These are phyloP conservation scores for Yponomeuta cagnagella DNA, from an alignment of 2,888 invertebrate genomes.

Conservation along the genomic window DNA sequence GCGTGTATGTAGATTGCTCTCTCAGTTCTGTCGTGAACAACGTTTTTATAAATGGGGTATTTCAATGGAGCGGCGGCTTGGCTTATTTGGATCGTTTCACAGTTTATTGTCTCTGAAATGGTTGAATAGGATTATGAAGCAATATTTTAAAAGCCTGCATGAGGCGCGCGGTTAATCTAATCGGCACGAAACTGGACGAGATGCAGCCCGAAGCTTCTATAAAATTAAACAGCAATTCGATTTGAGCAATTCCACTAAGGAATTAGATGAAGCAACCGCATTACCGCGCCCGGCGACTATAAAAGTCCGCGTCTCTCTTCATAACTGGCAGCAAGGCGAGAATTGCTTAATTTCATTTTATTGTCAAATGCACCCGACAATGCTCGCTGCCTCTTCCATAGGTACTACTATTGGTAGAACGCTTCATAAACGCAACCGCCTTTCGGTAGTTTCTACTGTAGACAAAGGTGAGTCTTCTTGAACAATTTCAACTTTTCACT, in stretches of 20 bases:
- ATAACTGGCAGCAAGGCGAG: slow-evolving; percentile 31
- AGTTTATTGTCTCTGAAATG: not conserved
- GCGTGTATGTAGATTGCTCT: too few relatives aligned
- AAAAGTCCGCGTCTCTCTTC: slow-evolving; percentile 43
- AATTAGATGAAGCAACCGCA: slow-evolving; percentile 11
- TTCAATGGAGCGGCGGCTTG: too few relatives aligned
- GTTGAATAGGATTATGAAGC: not conserved
- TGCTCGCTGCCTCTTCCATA: slow-evolving; percentile 15
- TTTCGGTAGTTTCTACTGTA: not conserved
- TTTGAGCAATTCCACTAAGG: slow-evolving; percentile 9
- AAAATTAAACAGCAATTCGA: slow-evolving; percentile 9
- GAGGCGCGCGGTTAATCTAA: not conserved
- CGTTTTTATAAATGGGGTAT: too few relatives aligned
- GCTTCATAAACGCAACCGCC: not conserved
- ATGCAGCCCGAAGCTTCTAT: not conserved
- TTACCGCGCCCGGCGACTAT: slow-evolving; percentile 18
- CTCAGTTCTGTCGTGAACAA: too few relatives aligned
- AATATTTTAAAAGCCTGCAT: not conserved
- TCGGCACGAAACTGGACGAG: not conserved
- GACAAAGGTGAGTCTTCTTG: not conserved
- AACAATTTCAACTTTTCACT: not conserved
- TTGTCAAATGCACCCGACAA: slow-evolving; percentile 29
- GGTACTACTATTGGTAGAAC: slow-evolving; percentile 24
- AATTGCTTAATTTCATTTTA: slow-evolving; percentile 49
- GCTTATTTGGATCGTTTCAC: not conserved